Base-by-base conservation (phyloP, 2,888 invertebrate species). In the Holacanthella duospinosa region DNA sequence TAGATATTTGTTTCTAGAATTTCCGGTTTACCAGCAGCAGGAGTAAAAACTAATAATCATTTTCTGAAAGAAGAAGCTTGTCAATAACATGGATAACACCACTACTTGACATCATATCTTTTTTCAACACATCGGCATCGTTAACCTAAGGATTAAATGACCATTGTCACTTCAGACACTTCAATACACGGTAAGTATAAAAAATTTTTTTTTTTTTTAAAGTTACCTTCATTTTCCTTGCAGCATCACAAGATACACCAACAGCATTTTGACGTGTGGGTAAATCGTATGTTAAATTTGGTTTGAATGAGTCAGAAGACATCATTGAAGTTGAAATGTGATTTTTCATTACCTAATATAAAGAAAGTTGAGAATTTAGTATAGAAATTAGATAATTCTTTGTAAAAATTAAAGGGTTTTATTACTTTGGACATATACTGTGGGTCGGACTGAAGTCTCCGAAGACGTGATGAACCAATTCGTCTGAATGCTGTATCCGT, bases 401-500 rank as follows among this genome's bases (percentile, higher is more conserved):
- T 44, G 6, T 16, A 27, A 62, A 58, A 57, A 43, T 26, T 29
- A n/a, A 55, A 55, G 29, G 28, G 53, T n/a, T n/a, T n/a, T 21
- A 53, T n/a, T 53, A 53, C n/a, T 12, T 55, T n/a, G 9, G 9
- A 24, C 6, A 3, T 29, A 19, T 21, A 57, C 29, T 57, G n/a
- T 62, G 73, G 66, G 64, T 77, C 74, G 3, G 72, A 68, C 67
- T 77, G 74, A 57, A 79, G 73, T 28, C 71, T 66, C 53, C 76
- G 73, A 21, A 77, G 73, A 27, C 75, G 66, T 12, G 72, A 68
- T 3, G 71, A 68, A 16, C 84, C 83, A n/a, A 83, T 75, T 67
- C 80, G 79, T 69, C 82, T 81, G 74, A 86, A 86, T 1, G 86
- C 86, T 43, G 79, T 80, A 75, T 86, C 85, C 6, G 81, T 83